Evolutionary conservation across 1,140 invertebrate genomes (phyloP).

Genomic region (Scaptodrosophila lebanonensis): DNA sequence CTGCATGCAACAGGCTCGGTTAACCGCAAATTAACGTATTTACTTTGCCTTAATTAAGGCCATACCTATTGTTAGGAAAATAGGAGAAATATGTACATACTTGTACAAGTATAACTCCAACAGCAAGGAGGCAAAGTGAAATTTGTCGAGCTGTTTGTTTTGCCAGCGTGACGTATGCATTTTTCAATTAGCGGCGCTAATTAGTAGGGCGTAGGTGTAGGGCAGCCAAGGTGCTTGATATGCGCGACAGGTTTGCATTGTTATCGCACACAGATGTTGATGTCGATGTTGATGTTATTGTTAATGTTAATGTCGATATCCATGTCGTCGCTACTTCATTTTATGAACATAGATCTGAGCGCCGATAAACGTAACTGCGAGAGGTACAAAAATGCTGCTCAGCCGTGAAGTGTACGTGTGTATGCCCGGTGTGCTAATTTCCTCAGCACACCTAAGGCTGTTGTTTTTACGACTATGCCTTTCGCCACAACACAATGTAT

Average conservation of each 20-base stretch:
- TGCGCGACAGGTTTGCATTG: constrained; percentile 22
- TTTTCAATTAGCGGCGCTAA: constrained; percentile 61
- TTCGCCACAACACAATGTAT: too few relatives aligned
- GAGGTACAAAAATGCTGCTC: too few relatives aligned
- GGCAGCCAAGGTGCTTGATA: constrained; percentile 23
- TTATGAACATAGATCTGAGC: too few relatives aligned
- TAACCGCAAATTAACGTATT: constrained; percentile 37
- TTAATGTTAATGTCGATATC: background rate
- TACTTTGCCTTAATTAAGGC: constrained; percentile 53
- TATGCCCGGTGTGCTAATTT: constrained; percentile 12
- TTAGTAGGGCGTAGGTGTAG: constrained; percentile 29
- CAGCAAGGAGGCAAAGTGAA: background rate
- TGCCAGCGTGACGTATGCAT: constrained; percentile 27
- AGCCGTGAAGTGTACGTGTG: background rate
- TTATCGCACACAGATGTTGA: background rate
- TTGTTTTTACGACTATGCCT: too few relatives aligned
- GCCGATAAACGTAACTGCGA: too few relatives aligned
- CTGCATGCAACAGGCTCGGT: constrained; percentile 35
- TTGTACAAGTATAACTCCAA: too few relatives aligned
- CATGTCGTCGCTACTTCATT: too few relatives aligned
- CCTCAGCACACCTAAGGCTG: too few relatives aligned
- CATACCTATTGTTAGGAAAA: constrained; percentile 22
- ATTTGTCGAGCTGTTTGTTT: background rate
- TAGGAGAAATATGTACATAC: too few relatives aligned
- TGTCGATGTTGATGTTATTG: background rate